phyloP scores from a whole-genome alignment of 37 sponge, comb jelly and placozoan genomes.

The Eunapius fragilis region DNA sequence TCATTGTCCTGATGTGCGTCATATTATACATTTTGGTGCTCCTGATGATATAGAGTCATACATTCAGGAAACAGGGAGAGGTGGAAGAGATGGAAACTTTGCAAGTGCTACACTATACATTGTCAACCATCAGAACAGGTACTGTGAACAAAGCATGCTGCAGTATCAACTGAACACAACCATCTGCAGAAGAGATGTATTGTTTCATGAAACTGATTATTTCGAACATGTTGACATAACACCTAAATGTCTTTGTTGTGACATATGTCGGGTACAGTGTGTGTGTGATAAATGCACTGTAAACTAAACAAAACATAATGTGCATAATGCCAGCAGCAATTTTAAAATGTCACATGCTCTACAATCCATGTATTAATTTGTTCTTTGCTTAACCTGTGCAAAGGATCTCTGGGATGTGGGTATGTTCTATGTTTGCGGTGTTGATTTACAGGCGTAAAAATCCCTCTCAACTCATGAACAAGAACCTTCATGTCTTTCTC shows the following conservation, averaged over 20 bases:
- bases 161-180: neutral
- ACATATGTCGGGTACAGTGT: neutral
- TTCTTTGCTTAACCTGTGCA: neutral
- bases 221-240: neutral
- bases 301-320: neutral
- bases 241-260: slow-evolving; percentile 22
- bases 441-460: too few species aligned
- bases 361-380: neutral
- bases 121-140: neutral
- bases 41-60: slow-evolving; percentile 29
- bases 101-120: neutral
- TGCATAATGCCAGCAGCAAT: slow-evolving; percentile 15
- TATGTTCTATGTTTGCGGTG: slow-evolving; percentile 5
- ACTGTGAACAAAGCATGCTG: slow-evolving; percentile 3
- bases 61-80: slow-evolving; percentile 39
- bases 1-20: slow-evolving; percentile 27
- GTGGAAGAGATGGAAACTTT: slow-evolving; percentile 17
- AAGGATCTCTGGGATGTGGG: neutral
- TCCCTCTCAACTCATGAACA: neutral
- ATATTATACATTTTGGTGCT: slow-evolving; percentile 29
- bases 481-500: slow-evolving; percentile 19
- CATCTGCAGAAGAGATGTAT: slow-evolving; percentile 7
- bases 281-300: neutral
- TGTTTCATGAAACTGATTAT: slow-evolving; percentile 6
- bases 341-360: slow-evolving; percentile 14